Conservation (phyloP, 30 jellyfish, hydroid and myxozoan genomes). For the Calvadosia cruxmelitensis region DNA sequence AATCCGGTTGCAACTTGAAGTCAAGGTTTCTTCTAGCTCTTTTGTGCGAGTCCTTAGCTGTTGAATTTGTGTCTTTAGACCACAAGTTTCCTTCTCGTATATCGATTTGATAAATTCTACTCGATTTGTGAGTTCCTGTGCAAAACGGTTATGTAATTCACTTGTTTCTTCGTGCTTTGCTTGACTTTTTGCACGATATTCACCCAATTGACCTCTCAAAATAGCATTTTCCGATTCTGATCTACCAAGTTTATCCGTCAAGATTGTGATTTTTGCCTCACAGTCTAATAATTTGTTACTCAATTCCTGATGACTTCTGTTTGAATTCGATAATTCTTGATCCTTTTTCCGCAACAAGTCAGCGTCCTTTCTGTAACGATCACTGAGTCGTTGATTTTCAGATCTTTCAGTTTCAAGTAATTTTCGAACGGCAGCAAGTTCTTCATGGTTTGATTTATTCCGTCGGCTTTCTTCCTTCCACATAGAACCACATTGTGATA, state of each 20-base stretch:
- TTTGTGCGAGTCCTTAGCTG: background rate
- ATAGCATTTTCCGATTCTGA: slow-evolving; percentile 43
- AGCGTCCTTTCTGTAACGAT: slow-evolving; percentile 73
- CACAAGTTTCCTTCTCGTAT: slow-evolving; percentile 77
- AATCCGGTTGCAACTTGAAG: background rate
- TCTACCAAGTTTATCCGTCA: slow-evolving; percentile 26
- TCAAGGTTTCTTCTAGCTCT: background rate
- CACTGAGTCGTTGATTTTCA: slow-evolving; percentile 56
- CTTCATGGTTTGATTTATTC: slow-evolving; percentile 29
- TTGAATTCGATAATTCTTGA: slow-evolving; percentile 24
- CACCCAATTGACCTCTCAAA: slow-evolving; percentile 19
- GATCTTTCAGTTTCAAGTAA: slow-evolving; percentile 56
- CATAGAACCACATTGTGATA: too few relatives aligned
- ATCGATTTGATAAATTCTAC: slow-evolving; percentile 43
- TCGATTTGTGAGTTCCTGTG: slow-evolving; percentile 68
- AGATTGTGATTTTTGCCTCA: slow-evolving; percentile 18
- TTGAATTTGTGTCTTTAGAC: slow-evolving; percentile 36
- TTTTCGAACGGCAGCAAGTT: slow-evolving; percentile 18
- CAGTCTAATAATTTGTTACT: slow-evolving; percentile 10
- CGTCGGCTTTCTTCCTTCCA: too few relatives aligned
- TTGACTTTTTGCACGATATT: background rate
- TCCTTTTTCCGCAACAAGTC: slow-evolving; percentile 79
- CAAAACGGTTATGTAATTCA: slow-evolving; percentile 35
- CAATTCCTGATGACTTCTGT: slow-evolving; percentile 29
- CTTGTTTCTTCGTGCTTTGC: slow-evolving; percentile 10